Base-by-base conservation (phyloP, 2,113 vertebrate species). In the Nycticebus coucang region DNA sequence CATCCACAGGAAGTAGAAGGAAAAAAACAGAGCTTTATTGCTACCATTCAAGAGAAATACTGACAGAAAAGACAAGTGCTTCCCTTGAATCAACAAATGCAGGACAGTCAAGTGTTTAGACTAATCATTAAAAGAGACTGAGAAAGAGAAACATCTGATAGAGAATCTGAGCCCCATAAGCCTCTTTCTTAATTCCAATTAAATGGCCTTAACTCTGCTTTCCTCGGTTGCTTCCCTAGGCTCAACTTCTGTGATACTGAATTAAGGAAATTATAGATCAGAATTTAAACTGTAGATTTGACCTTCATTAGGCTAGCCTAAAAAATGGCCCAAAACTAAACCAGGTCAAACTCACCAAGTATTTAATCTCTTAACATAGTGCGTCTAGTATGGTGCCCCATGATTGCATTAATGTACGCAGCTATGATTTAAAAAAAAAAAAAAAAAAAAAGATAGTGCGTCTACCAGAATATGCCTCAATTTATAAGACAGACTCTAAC, bases 11-110 rank as follows among this genome's bases (percentile, higher is more conserved):
- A 97, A 93, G 50, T 19, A 26, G 55, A 96, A 85, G 62, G 35
- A 30, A 83, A 88, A 91, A 89, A 55, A 57, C 11, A 89, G 17
- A 71, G 41, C 75, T 95, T 80, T 85, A 82, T 62, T 81, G 71
- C 33, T 45, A 41, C 50, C 85, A 8, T 26, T 53, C 22, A 62
- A 41, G 57, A 75, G 35, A 87, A 92, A 71, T 1, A 95, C 64
- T 66, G 35, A 94, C 59, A 80, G 3, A 77, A 96, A 93, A 87
- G 93, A 79, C 50, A 94, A 81, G 35, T 35, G 5, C 71, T 87
- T 77, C 66, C 71, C 60, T 71, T 59, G 28, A 95, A 60, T 26
- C 21, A 78, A 53, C 33, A 55, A 35, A 71, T 59, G 33, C 12
- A 55, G 19, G 10, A 80, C 41, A 72, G 37, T 62, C 59, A 62